phyloP scores from a whole-genome alignment of 2,113 vertebrate genomes.

The Seriola aureovittata region DNA sequence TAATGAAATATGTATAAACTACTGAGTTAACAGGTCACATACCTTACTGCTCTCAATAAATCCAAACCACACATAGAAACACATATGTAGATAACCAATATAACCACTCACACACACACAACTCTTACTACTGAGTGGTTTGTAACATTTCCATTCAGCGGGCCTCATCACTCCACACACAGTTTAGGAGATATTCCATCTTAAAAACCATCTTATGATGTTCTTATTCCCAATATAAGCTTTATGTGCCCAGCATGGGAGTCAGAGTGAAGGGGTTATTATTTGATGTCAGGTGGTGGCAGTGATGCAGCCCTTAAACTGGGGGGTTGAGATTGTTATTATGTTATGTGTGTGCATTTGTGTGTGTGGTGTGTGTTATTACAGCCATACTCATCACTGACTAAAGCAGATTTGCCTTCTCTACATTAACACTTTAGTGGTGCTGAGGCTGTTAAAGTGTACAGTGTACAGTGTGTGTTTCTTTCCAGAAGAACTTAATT shows the following conservation, averaged over 20 bases:
- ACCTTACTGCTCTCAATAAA: conserved; percentile 49
- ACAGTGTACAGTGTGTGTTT: conserved; percentile 5
- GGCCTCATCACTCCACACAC: conserved; percentile 15
- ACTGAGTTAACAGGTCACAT: conserved; percentile 51
- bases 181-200: conserved; percentile 13
- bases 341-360: background rate
- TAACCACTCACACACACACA: background rate
- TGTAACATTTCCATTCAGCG: background rate
- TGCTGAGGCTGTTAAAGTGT: background rate
- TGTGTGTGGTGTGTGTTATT: background rate
- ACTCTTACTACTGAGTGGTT: conserved; percentile 1
- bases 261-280: conserved; percentile 20
- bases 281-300: conserved; percentile 22
- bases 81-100: conserved; percentile 14
- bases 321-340: background rate
- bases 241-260: conserved; percentile 9
- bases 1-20: conserved; percentile 65
- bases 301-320: conserved; percentile 1
- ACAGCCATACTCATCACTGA: background rate
- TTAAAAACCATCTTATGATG: conserved; percentile 21
- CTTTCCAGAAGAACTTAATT: background rate
- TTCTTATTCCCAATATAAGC: conserved; percentile 27
- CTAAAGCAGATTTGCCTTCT: background rate
- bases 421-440: background rate
- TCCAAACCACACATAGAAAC: conserved; percentile 22